Conservation (phyloP, 2,888 invertebrate genomes). For the Pycnomerus fuliginosus region DNA sequence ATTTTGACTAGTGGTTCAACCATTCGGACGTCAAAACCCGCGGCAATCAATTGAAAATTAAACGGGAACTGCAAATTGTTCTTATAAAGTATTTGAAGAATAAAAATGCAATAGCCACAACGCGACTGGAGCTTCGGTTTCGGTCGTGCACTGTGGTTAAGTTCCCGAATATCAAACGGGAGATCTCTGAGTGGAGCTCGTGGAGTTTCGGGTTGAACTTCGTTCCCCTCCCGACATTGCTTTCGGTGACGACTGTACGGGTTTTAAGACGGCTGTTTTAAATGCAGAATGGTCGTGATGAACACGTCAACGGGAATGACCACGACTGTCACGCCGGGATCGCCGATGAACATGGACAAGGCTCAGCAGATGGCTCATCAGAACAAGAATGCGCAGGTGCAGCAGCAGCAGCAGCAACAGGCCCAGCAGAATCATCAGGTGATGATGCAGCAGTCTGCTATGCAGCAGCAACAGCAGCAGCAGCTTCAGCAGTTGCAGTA, state of each 20-base stretch:
- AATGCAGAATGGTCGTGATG: slow-evolving; percentile 59
- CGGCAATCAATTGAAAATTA: background rate
- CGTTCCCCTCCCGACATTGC: slow-evolving; percentile 36
- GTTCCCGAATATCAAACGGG: slow-evolving; percentile 8
- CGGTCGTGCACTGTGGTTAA: no score
- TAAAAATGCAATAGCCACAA: no score
- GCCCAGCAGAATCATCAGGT: slow-evolving; percentile 40
- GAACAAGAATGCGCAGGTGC: slow-evolving; percentile 36
- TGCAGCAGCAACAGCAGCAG: slow-evolving; percentile 44
- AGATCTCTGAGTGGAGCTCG: slow-evolving; percentile 21
- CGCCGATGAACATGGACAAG: slow-evolving; percentile 59
- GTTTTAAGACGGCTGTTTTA: slow-evolving; percentile 12
- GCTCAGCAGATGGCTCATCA: slow-evolving; percentile 52
- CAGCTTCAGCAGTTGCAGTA: slow-evolving; percentile 43
- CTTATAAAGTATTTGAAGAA: background rate
- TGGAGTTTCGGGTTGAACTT: slow-evolving; percentile 21
- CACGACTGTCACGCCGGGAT: slow-evolving; percentile 57
- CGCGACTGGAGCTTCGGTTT: no score
- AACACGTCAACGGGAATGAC: slow-evolving; percentile 60
- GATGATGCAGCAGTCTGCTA: slow-evolving; percentile 41
- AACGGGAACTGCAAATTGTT: background rate
- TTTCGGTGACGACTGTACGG: slow-evolving; percentile 1
- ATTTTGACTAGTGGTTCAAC: no score
- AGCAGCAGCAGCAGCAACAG: slow-evolving; percentile 41
- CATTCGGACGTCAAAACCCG: background rate